Evolutionary conservation across 2,888 invertebrate genomes (phyloP), one percentile per base, ranked within the genome.

Genomic region (Xestobium rufovillosum): DNA sequence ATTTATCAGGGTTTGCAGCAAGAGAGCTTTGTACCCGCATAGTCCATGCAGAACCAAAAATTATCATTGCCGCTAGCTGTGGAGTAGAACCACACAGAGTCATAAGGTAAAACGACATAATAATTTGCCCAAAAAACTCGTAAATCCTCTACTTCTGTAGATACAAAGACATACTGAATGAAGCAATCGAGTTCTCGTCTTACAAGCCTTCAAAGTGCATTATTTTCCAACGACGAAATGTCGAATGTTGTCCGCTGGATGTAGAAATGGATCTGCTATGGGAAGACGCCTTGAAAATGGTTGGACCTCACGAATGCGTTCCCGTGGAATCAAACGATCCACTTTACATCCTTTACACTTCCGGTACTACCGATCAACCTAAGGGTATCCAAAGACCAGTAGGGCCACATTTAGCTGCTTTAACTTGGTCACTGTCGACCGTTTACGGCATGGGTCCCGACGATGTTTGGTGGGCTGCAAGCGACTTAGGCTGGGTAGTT

Each of bases 401-500:
- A n/a, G 89, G 90, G 0, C 86, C 87, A 0, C 91, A 95, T 55
- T 78, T 94, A 25, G 91, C 84, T 0, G 78, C 80, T 0, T 66
- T 95, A 3, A 78, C 84, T 56, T 94, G 91, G 83, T 77, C 84
- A 0, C 82, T 95, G 80, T 76, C 75, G 44, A 72, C 75, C 0
- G 75, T 92, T 27, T 95, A 92, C 55, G 90, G 85, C 1, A 70
- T 89, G 56, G 71, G 74, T 26, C 73, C 76, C 4, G 78, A 80
- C 8, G 89, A 91, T 12, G 76, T 82, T 16, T 94, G 92, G 81
- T 95, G 92, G 90, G 82, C 84, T 9, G 88, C 89, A 0, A 92
- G 92, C 26, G 85, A 85, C 56, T 72, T 86, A 34, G 90, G 90
- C 8, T 90, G 90, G 90, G 92, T 94, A 1, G 92, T 94, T 1